Percentiles rank a stretch among this genome's conserved stretches.
phyloP scores from a whole-genome alignment of 2,113 vertebrate species.

The Tenrec ecaudatus region DNA sequence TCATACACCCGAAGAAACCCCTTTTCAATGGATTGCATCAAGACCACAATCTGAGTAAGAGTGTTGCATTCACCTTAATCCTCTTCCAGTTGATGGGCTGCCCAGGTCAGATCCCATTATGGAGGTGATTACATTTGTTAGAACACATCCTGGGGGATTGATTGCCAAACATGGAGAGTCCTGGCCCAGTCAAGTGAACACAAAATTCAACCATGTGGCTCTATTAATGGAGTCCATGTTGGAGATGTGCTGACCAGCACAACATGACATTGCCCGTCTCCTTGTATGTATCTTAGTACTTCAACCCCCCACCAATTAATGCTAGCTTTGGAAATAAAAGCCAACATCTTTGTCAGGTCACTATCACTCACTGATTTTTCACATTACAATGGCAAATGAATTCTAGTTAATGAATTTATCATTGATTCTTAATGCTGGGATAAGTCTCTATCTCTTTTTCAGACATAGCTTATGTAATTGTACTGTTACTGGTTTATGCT shows the following conservation, averaged over 20 bases:
- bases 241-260: background rate
- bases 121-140: too few relatives aligned
- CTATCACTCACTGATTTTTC: background rate
- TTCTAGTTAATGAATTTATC: background rate
- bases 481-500: too few relatives aligned
- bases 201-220: too few relatives aligned
- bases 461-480: background rate
- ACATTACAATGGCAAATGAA: background rate
- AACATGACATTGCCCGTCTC: background rate
- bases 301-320: background rate
- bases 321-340: conserved; percentile 19
- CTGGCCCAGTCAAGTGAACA: too few relatives aligned
- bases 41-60: too few relatives aligned
- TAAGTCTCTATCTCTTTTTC: background rate
- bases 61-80: too few relatives aligned
- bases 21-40: too few relatives aligned
- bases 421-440: conserved; percentile 14
- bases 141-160: too few relatives aligned
- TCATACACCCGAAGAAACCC: too few relatives aligned
- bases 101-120: too few relatives aligned
- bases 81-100: too few relatives aligned
- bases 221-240: background rate
- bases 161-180: too few relatives aligned
- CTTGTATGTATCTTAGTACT: conserved; percentile 42
- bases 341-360: conserved; percentile 14